phyloP scores from a whole-genome alignment of 2,797 vertebrate species.

The Sternotherus odoratus region DNA sequence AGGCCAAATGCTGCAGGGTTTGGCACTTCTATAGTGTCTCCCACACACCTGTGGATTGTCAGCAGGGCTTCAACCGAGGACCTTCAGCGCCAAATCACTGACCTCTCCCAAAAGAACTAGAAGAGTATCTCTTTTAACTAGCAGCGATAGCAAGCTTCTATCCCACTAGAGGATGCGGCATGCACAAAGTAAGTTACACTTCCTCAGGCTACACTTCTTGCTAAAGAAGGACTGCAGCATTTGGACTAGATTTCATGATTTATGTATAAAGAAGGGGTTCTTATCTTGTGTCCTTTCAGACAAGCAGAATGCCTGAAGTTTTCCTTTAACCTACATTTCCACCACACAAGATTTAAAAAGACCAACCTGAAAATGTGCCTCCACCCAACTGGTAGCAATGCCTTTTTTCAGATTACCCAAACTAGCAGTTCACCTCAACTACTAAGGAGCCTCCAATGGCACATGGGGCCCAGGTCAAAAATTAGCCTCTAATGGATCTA shows the following conservation, averaged over 20 bases:
- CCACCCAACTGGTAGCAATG: neutral
- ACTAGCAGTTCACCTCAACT: neutral
- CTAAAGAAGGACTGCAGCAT: neutral
- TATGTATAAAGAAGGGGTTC: slow-evolving; percentile 31
- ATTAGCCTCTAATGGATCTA: neutral
- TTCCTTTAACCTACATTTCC: slow-evolving; percentile 7
- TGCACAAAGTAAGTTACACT: slow-evolving; percentile 17
- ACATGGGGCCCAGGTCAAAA: neutral
- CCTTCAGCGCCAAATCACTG: slow-evolving; percentile 17
- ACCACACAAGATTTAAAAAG: neutral
- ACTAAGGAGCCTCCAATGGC: neutral
- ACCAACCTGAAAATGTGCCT: neutral
- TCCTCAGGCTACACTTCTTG: slow-evolving; percentile 42
- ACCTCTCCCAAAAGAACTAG: slow-evolving; percentile 34
- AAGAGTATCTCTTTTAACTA: slow-evolving; percentile 32
- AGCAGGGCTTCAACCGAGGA: neutral
- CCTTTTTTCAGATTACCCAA: neutral
- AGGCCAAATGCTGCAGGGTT: neutral
- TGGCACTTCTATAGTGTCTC: neutral
- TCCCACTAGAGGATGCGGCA: neutral
- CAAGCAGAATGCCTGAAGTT: slow-evolving; percentile 6
- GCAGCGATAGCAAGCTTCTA: slow-evolving; percentile 27
- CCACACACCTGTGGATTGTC: neutral
- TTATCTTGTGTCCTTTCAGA: neutral
- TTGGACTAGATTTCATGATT: slow-evolving; percentile 4